Conservation (phyloP, 2,888 invertebrate species). For the Anodontia alba region DNA sequence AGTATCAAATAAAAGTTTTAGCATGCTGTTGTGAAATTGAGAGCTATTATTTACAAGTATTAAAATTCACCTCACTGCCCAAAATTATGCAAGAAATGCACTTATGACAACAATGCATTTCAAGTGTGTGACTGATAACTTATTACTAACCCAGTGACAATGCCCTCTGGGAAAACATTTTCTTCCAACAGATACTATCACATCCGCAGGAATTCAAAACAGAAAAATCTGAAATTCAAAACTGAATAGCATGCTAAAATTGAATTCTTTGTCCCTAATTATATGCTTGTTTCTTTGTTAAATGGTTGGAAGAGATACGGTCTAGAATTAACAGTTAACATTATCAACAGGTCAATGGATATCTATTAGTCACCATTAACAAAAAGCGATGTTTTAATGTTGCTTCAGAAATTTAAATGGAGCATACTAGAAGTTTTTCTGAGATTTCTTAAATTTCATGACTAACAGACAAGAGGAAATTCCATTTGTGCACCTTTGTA, state of each 20-base stretch:
- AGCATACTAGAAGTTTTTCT: not conserved
- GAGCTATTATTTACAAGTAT: not conserved
- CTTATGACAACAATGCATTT: not conserved
- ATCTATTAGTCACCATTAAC: not conserved
- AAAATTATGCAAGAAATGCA: not conserved
- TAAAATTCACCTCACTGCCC: not conserved
- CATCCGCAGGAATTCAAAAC: not conserved
- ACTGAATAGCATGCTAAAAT: not conserved
- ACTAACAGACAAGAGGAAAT: not conserved
- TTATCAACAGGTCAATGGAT: not conserved
- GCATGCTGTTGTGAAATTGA: not conserved
- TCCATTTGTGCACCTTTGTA: no score
- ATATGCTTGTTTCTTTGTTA: not conserved
- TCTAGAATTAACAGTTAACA: constrained; percentile 2
- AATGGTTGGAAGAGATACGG: not conserved
- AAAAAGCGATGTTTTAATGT: not conserved
- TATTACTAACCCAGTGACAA: not conserved
- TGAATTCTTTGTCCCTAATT: constrained; percentile 8
- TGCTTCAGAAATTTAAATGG: not conserved
- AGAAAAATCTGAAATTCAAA: not conserved
- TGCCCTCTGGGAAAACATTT: not conserved
- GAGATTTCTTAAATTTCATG: not conserved
- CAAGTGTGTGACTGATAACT: not conserved
- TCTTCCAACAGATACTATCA: not conserved
- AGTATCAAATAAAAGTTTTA: no score